A percentile compares a stretch with the other conserved stretches of the same genome.
Evolutionary conservation across 2,113 vertebrate genomes (phyloP).

Genomic region (Hypomesus transpacificus): DNA sequence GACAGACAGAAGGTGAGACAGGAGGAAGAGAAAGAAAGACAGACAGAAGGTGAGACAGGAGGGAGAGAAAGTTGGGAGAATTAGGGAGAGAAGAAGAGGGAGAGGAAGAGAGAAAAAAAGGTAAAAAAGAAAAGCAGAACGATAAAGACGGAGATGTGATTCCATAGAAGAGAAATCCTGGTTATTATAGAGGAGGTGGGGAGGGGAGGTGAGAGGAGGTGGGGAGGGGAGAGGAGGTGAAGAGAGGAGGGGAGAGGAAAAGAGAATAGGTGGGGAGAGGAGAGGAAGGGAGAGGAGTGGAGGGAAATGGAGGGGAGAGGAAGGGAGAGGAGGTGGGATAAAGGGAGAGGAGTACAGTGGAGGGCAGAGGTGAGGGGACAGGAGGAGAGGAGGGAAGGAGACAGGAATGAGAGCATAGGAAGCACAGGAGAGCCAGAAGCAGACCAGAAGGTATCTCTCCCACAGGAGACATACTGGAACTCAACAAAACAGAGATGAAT

Average conservation of each 20-base stretch:
- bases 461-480: constrained; percentile 32
- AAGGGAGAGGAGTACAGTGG: constrained; percentile 71
- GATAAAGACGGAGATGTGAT: not conserved
- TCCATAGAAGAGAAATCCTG: not conserved
- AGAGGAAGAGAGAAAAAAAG: not conserved
- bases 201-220: not conserved
- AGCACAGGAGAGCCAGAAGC: constrained; percentile 34
- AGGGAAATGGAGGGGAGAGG: not conserved
- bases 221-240: not conserved
- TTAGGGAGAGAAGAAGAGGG: not conserved
- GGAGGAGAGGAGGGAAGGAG: constrained; percentile 56
- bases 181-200: not conserved
- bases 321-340: not conserved
- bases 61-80: not conserved
- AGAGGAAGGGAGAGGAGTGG: not conserved
- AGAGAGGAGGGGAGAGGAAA: constrained; percentile 37
- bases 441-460: constrained; percentile 57
- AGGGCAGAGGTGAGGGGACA: constrained; percentile 76
- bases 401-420: constrained; percentile 8
- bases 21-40: not conserved
- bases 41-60: not conserved
- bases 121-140: not conserved
- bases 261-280: not conserved
- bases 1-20: constrained; percentile 5
- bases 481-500: constrained; percentile 40